A percentile compares a stretch with the other conserved stretches of the same genome.
Evolutionary conservation across 2,888 invertebrate species (phyloP).

Genomic region (Thereva unica): DNA sequence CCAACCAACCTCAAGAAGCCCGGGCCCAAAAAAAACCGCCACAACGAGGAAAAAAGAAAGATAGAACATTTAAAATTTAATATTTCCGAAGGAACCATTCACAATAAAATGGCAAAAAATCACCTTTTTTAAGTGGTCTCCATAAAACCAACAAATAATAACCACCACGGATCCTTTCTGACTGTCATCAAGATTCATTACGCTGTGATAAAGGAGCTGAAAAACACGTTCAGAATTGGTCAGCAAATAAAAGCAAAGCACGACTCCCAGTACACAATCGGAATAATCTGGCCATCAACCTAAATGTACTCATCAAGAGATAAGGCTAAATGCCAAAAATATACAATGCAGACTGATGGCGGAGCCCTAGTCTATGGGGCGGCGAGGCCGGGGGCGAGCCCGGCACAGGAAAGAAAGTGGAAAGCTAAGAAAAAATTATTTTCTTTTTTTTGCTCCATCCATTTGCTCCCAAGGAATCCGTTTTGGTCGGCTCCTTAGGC

Average conservation of each 20-base stretch:
- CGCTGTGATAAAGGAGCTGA: conserved; percentile 21
- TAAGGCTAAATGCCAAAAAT: conserved; percentile 33
- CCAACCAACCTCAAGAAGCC: too few species aligned
- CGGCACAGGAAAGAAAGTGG: neutral
- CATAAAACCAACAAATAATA: conserved; percentile 33
- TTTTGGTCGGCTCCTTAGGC: conserved; percentile 11
- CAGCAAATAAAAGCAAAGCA: conserved; percentile 29
- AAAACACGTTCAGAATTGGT: conserved; percentile 23
- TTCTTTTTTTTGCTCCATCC: neutral
- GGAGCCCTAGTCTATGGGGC: neutral
- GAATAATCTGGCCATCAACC: conserved; percentile 37
- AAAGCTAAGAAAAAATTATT: conserved; percentile 16
- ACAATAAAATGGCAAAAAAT: neutral
- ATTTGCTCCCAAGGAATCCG: conserved; percentile 16
- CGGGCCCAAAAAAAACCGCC: too few species aligned
- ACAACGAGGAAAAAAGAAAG: too few species aligned
- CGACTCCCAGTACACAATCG: conserved; percentile 15
- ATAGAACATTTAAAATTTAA: too few species aligned
- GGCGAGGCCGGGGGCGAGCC: neutral
- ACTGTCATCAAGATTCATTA: conserved; percentile 28
- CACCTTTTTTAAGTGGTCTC: conserved; percentile 16
- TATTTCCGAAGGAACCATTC: too few species aligned
- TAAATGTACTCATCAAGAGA: conserved; percentile 37
- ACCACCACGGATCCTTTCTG: conserved; percentile 25
- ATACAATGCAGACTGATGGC: conserved; percentile 19